These are phyloP conservation scores for Psammodynastes pulverulentus DNA, from an alignment of 2,113 vertebrate species.

Conservation along the genomic window DNA sequence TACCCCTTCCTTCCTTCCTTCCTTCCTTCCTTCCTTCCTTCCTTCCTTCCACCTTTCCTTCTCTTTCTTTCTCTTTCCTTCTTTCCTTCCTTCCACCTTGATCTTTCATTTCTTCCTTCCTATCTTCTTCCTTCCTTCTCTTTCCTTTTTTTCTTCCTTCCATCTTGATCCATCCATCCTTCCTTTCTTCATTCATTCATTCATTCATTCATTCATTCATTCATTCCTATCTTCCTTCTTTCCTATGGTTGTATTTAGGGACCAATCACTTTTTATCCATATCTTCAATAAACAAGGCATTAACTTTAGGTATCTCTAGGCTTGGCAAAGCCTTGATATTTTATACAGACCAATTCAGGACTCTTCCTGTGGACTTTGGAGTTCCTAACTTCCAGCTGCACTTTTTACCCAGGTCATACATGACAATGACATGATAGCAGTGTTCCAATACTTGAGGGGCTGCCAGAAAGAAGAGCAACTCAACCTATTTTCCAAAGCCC, in stretches of 20 bases:
- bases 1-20: too few species aligned
- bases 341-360: background rate
- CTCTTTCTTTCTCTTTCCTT: too few species aligned
- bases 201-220: background rate
- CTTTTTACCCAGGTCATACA: background rate
- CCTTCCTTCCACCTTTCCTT: too few species aligned
- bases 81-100: too few species aligned
- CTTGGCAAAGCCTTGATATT: background rate
- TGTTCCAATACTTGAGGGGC: background rate
- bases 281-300: background rate
- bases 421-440: background rate
- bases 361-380: background rate
- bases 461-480: background rate
- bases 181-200: too few species aligned
- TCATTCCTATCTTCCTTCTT: background rate
- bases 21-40: too few species aligned
- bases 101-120: too few species aligned
- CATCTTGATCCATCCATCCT: too few species aligned
- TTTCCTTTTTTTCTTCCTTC: too few species aligned
- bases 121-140: too few species aligned
- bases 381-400: background rate
- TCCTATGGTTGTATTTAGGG: background rate
- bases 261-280: background rate
- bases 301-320: background rate
- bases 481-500: background rate